These are phyloP conservation scores for Pagrus major DNA, from an alignment of 2,113 vertebrate genomes.

Conservation along the genomic window DNA sequence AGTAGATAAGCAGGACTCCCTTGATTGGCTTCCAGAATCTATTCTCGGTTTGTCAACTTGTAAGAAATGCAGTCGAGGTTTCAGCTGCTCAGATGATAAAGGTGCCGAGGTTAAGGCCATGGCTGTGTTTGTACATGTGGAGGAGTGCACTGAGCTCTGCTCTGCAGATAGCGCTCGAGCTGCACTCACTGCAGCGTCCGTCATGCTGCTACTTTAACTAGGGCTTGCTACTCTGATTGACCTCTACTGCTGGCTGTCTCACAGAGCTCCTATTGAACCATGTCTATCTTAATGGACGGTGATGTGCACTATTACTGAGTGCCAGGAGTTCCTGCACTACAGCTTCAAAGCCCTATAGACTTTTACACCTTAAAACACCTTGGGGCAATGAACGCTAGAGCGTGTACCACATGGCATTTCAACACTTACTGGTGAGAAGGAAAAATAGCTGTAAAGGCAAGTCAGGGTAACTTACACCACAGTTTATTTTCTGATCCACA, in stretches of 20 bases:
- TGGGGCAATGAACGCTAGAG: constrained; percentile 28
- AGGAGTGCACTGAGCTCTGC: constrained; percentile 32
- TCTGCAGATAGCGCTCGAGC: constrained; percentile 50
- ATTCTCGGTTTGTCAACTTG: neutral
- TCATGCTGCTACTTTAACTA: constrained; percentile 54
- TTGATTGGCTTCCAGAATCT: neutral
- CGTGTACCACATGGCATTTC: constrained; percentile 38
- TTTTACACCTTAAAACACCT: constrained; percentile 53
- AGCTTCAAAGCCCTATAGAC: constrained; percentile 49
- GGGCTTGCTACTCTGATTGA: constrained; percentile 68
- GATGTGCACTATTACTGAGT: constrained; percentile 67
- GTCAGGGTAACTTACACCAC: constrained; percentile 14
- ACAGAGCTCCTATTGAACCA: constrained; percentile 62
- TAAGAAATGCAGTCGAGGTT: constrained; percentile 16
- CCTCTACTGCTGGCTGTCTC: constrained; percentile 56
- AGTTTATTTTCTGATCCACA: constrained; percentile 44
- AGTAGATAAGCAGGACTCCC: neutral
- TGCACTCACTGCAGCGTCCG: constrained; percentile 30
- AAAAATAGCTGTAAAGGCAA: constrained; percentile 31
- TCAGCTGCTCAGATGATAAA: constrained; percentile 49
- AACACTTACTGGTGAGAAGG: constrained; percentile 29
- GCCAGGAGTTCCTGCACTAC: constrained; percentile 45
- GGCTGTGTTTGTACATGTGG: constrained; percentile 27
- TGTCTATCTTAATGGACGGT: constrained; percentile 71
- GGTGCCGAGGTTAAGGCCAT: constrained; percentile 25